A percentile compares a stretch with the other conserved stretches of the same genome.
Conservation (phyloP, 2,888 invertebrate species). For the Geotrupes spiniger region DNA sequence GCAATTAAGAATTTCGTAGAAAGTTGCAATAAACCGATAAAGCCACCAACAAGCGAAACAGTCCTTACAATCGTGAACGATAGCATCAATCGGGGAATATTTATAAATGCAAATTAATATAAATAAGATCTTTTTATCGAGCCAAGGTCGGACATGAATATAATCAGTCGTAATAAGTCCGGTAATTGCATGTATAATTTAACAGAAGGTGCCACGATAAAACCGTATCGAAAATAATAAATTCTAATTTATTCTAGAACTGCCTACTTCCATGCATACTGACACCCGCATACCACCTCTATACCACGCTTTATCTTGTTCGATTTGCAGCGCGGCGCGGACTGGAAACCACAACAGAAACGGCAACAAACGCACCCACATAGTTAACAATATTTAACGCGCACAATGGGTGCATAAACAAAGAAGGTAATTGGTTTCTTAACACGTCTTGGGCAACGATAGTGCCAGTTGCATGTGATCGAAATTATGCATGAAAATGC, state of each 20-base stretch:
- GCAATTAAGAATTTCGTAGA: too few species aligned
- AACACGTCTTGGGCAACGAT: too few species aligned
- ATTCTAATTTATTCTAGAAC: constrained; percentile 45
- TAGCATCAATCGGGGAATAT: constrained; percentile 25
- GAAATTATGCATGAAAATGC: too few species aligned
- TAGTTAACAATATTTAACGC: too few species aligned
- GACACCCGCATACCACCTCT: constrained; percentile 24
- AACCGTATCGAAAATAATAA: constrained; percentile 46
- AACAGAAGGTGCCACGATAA: constrained; percentile 47
- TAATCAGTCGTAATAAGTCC: constrained; percentile 38
- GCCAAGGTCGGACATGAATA: constrained; percentile 37
- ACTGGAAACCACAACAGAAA: too few species aligned
- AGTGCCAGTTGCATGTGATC: too few species aligned
- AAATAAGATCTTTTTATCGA: constrained; percentile 37
- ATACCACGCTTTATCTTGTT: neutral
- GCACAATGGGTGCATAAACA: too few species aligned
- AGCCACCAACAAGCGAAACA: constrained; percentile 26
- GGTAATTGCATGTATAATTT: constrained; percentile 44
- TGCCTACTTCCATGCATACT: constrained; percentile 32
- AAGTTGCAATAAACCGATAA: constrained; percentile 17
- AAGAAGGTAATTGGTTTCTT: too few species aligned
- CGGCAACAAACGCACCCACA: too few species aligned
- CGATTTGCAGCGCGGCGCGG: neutral
- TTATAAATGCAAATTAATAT: constrained; percentile 37
- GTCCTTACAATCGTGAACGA: constrained; percentile 26